Base-by-base conservation (phyloP, 2,113 vertebrate genomes). In the Excalfactoria chinensis region DNA sequence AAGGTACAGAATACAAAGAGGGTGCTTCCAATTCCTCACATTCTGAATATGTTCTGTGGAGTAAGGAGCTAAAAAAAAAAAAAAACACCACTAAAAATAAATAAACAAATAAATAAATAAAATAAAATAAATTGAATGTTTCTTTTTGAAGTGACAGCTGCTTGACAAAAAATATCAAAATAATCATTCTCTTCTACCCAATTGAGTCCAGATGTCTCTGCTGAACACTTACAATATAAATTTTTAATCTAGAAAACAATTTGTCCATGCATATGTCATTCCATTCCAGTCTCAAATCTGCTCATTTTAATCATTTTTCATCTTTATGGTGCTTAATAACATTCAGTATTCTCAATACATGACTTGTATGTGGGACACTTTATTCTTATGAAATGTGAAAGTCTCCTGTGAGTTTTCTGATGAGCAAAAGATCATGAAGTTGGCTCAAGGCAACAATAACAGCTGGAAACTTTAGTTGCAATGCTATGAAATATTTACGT, bases 211-310 rank as follows among this genome's bases (percentile, higher is more conserved):
- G 89, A 96, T 96, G 92, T 91, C 94, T 93, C 77, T 48, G 9
- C 83, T 93, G 78, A 69, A 92, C 86, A 84, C 53, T 86, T 84
- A 85, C 20, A 93, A 95, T 95, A 92, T 90, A 84, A 55, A 84
- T 34, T 92, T 95, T 92, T 95, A 93, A 95, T 96, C 95, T 81
- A 64, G 62, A 73, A 93, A 91, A 92, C 92, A 94, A 93, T 93
- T 93, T 94, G 11, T 79, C 67, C 35, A 28, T 53, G 43, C 26
- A 48, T 95, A 87, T 90, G 93, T 93, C 80, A 94, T 96, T 63
- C 56, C 23, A 51, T 87, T 93, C 84, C 74, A 91, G 46, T 28
- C 63, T 46, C 40, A 90, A 93, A 95, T 96, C 84, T 94, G 66
- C 73, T 96, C 90, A 93, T 91, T 94, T 96, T 95, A 93, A 96